Evolutionary conservation across 2,888 invertebrate genomes (phyloP).

Genomic region (Aromia moschata): DNA sequence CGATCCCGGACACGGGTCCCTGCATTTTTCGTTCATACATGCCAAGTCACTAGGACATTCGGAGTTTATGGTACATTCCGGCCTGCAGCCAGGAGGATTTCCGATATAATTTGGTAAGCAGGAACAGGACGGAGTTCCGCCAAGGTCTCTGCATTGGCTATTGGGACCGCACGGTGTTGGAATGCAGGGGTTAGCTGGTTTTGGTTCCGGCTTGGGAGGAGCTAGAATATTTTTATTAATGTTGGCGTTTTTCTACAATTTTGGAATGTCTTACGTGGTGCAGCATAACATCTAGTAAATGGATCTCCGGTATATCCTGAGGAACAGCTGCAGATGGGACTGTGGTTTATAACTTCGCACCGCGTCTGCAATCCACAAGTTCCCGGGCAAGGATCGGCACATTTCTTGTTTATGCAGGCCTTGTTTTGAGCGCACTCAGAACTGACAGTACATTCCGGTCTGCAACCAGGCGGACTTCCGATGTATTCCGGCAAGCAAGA

Average conservation of each 20-base stretch:
- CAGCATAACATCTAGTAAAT: constrained; percentile 76
- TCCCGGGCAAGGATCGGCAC: constrained; percentile 83
- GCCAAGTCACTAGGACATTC: constrained; percentile 80
- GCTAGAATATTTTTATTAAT: background rate
- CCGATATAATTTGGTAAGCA: constrained; percentile 76
- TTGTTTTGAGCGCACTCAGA: constrained; percentile 81
- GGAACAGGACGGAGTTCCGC: constrained; percentile 76
- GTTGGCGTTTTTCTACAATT: background rate
- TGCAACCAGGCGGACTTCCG: constrained; percentile 83
- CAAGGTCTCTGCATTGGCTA: constrained; percentile 71
- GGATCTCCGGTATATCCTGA: constrained; percentile 81
- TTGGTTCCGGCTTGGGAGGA: constrained; percentile 23
- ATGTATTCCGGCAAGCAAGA: constrained; percentile 77
- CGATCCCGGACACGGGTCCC: constrained; percentile 83
- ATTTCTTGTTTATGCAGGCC: constrained; percentile 84
- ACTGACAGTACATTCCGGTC: constrained; percentile 85
- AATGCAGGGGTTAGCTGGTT: constrained; percentile 56
- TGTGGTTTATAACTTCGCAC: constrained; percentile 83
- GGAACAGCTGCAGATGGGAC: constrained; percentile 83
- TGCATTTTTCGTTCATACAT: constrained; percentile 80
- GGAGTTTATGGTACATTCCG: constrained; percentile 71
- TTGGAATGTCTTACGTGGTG: constrained; percentile 54
- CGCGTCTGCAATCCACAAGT: constrained; percentile 81
- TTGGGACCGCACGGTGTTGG: constrained; percentile 62
- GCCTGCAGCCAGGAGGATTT: constrained; percentile 69